A percentile compares a stretch with the other conserved stretches of the same genome.
phyloP scores from a whole-genome alignment of 1,140 invertebrate genomes.

The Eriocheir sinensis region DNA sequence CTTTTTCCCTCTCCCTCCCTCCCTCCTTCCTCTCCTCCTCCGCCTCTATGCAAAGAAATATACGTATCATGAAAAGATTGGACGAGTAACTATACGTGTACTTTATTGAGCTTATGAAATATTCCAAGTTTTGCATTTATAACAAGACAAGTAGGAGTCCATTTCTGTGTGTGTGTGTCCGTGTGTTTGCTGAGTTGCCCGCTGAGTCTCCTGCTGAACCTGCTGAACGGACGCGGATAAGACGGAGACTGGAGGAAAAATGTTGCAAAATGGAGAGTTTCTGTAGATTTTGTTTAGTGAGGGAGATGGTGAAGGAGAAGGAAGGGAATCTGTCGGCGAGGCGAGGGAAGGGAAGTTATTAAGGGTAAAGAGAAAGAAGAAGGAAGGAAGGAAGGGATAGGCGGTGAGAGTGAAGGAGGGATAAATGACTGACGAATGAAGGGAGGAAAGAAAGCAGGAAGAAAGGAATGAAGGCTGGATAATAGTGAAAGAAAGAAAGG shows the following conservation, averaged over 20 bases:
- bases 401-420: neutral
- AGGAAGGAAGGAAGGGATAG: no score
- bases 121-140: neutral
- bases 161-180: no score
- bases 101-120: neutral
- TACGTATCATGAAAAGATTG: neutral
- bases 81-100: no score
- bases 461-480: neutral
- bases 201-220: neutral
- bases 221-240: neutral
- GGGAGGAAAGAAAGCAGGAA: neutral
- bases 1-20: neutral
- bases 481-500: no score
- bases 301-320: neutral
- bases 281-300: neutral
- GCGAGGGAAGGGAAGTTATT: neutral
- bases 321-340: neutral
- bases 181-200: neutral
- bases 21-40: neutral
- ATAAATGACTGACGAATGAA: neutral
- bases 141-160: neutral
- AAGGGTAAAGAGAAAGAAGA: neutral
- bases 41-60: neutral
- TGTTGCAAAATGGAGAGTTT: constrained; percentile 21
- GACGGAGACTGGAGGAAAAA: neutral